Evolutionary conservation across 2,888 invertebrate species (phyloP).

Genomic region (Bimastos eiseni): DNA sequence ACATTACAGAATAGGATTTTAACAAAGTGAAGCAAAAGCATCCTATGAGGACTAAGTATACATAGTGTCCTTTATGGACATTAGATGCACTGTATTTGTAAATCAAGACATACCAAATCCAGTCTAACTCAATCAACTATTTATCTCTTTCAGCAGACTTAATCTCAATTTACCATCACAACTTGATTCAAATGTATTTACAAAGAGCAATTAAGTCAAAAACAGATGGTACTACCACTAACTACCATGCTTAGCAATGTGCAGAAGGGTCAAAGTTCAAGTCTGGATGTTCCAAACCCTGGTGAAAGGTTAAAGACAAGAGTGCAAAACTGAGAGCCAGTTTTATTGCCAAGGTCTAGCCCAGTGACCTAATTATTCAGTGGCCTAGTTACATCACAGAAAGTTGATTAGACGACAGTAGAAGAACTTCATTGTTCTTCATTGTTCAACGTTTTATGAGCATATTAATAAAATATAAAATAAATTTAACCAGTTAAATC

Average conservation of each 20-base stretch:
- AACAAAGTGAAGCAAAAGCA: not conserved
- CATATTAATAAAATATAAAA: not conserved
- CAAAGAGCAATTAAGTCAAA: not conserved
- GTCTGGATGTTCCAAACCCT: not conserved
- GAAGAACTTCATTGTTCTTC: not conserved
- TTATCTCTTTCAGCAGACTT: not conserved
- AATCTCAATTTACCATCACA: not conserved
- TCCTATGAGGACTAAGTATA: not conserved
- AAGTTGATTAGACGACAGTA: not conserved
- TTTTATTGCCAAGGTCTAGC: no score
- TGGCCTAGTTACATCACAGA: not conserved
- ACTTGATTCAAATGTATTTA: not conserved
- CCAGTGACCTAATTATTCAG: no score
- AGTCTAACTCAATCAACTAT: not conserved
- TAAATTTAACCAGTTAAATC: not conserved
- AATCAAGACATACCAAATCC: not conserved
- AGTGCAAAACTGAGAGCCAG: not conserved
- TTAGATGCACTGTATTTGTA: not conserved
- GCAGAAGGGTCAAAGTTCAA: not conserved
- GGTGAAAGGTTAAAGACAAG: not conserved
- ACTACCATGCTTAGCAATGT: not conserved
- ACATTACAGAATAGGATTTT: not conserved
- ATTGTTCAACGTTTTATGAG: not conserved
- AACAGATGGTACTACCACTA: not conserved
- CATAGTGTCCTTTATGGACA: not conserved